phyloP scores from a whole-genome alignment of 1,140 invertebrate species.

The Aethina tumida region DNA sequence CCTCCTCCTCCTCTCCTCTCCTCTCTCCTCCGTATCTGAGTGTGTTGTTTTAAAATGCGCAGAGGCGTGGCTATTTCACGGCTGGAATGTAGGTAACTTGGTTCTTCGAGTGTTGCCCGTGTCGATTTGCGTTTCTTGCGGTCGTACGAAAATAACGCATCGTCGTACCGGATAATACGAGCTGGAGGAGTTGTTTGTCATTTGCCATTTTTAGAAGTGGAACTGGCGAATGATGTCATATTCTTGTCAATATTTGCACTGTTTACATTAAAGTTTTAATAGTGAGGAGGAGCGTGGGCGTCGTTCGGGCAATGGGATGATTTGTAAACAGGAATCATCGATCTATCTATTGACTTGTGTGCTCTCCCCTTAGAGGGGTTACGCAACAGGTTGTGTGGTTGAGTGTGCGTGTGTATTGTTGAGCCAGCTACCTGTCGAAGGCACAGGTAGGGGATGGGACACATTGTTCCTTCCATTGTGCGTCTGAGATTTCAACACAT shows the following conservation, averaged over 20 bases:
- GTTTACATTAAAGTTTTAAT: too few relatives aligned
- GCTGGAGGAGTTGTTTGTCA: constrained; percentile 9
- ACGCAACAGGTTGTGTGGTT: constrained; percentile 9
- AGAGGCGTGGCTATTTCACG: constrained; percentile 8
- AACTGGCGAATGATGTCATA: constrained; percentile 18
- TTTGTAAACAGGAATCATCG: neutral
- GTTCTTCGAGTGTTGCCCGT: neutral
- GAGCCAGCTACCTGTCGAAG: neutral
- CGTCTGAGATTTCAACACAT: too few relatives aligned
- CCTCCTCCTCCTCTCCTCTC: too few relatives aligned
- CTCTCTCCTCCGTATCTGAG: too few relatives aligned
- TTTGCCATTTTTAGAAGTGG: constrained; percentile 17
- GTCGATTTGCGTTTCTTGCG: neutral
- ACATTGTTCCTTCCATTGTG: too few relatives aligned
- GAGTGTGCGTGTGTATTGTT: too few relatives aligned
- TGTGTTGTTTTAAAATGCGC: too few relatives aligned
- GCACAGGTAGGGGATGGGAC: neutral
- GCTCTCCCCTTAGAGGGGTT: constrained; percentile 7
- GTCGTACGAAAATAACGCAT: neutral
- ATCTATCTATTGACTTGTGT: constrained; percentile 5
- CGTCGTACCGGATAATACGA: neutral
- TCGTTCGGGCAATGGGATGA: neutral
- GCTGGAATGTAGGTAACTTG: constrained; percentile 22
- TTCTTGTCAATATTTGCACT: constrained; percentile 12
- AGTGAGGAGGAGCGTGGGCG: too few relatives aligned